Percentiles rank a stretch among this genome's conserved stretches.
These are phyloP conservation scores for Cyprinodon brontotheroides DNA, from an alignment of 2,113 vertebrate species.

Conservation along the genomic window DNA sequence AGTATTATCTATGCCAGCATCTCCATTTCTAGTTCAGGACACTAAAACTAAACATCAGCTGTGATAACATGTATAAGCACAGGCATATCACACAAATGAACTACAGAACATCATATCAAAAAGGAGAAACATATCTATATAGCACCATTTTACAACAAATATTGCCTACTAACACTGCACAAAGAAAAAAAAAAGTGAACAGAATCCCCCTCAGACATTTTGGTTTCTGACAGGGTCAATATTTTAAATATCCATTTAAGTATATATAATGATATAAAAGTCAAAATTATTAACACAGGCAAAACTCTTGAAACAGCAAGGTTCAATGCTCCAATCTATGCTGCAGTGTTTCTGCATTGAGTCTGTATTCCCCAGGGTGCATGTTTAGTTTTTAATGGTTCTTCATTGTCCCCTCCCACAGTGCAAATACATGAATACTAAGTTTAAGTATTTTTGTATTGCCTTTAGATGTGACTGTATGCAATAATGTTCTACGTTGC, in stretches of 20 bases:
- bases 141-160: too few species aligned
- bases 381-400: background rate
- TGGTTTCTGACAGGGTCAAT: background rate
- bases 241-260: too few species aligned
- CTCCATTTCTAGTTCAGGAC: conserved; percentile 6
- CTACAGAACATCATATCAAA: background rate
- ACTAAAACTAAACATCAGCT: conserved; percentile 5
- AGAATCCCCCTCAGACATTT: conserved; percentile 20
- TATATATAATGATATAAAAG: too few species aligned
- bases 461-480: background rate
- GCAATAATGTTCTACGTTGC: background rate
- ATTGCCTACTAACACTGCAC: too few species aligned
- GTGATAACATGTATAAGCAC: background rate
- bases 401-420: background rate
- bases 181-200: conserved; percentile 25
- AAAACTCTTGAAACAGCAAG: background rate
- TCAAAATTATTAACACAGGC: background rate
- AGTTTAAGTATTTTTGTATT: background rate
- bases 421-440: background rate
- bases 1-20: conserved; percentile 46
- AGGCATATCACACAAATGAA: background rate
- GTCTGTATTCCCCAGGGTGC: background rate
- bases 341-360: background rate
- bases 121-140: too few species aligned
- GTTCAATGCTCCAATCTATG: background rate